phyloP scores from a whole-genome alignment of 1,140 invertebrate species.

The fruit fly (Drosophila melanogaster) region DNA sequence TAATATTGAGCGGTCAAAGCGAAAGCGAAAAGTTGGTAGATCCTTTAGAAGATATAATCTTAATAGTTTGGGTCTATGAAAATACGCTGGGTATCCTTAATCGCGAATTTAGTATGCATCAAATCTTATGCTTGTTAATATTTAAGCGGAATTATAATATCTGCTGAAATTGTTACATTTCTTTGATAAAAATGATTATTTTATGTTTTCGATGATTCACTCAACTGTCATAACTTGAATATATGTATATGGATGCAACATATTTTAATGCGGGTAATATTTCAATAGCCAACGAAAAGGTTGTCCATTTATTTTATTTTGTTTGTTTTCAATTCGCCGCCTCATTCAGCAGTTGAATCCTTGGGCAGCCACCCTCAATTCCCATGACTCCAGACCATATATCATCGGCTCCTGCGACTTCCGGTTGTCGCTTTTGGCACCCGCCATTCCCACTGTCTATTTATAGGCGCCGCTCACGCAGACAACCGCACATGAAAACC shows the following conservation, averaged over 20 bases:
- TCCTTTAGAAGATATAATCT: conserved; percentile 45
- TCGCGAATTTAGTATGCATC: conserved; percentile 28
- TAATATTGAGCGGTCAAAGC: conserved; percentile 44
- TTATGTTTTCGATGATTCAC: not conserved
- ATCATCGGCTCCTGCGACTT: conserved; percentile 63
- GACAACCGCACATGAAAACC: conserved; percentile 1
- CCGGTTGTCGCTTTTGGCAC: conserved; percentile 59
- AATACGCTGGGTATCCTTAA: conserved; percentile 14
- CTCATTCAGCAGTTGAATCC: conserved; percentile 30
- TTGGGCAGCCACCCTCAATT: conserved; percentile 1
- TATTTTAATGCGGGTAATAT: conserved; percentile 11
- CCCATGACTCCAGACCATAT: conserved; percentile 40
- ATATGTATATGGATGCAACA: not conserved
- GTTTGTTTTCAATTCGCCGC: conserved; percentile 32
- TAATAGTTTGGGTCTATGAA: conserved; percentile 32
- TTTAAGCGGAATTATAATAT: too few species aligned
- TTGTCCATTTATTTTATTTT: conserved; percentile 30
- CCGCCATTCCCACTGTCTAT: conserved; percentile 59
- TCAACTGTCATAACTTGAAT: not conserved
- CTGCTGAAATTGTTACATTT: too few species aligned
- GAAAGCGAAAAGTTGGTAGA: conserved; percentile 27
- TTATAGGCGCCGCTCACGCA: conserved; percentile 63
- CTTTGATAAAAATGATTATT: too few species aligned
- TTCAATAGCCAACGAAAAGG: conserved; percentile 3
- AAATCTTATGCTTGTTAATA: too few species aligned